Evolutionary conservation across 1,140 invertebrate genomes (phyloP), one percentile per base, ranked within the genome.

Genomic region (Euwallacea similis): DNA sequence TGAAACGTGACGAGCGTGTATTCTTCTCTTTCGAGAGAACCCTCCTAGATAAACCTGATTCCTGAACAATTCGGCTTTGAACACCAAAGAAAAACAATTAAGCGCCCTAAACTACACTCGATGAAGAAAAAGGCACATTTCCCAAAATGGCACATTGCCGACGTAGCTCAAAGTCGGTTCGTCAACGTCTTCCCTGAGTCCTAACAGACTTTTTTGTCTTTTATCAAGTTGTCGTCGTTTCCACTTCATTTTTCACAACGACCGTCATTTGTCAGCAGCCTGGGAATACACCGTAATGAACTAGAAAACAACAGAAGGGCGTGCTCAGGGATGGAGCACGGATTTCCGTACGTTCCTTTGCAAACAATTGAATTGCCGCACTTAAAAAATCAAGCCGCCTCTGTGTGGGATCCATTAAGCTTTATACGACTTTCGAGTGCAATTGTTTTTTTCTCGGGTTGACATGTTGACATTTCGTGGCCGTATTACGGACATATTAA

Each of bases 201-300:
- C 33, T 43, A 61, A 42, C n/a, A 54, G 43, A 65, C 16, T 21
- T 65, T 62, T 65, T 65, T 65, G 46, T 75, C 77, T 76, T 80
- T 78, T 80, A 80, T 80, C 79, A 80, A 79, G 75, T 79, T 78
- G 78, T 79, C 78, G 74, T 73, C 74, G 73, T 76, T 75, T 73
- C 75, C 68, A 78, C 76, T 79, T 77, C 79, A 80, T 80, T 80
- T 80, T 80, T 80, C 79, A 80, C 77, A 60, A 80, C 78, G 74
- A 74, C 78, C 77, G 77, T 79, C 77, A 79, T 80, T 80, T 79
- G 79, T 80, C 79, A 80, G 76, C 76, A 76, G 79, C 77, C 79
- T 79, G 76, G 77, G 59, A 76, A 79, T 65, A 78, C 77, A 75
- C 75, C 76, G 76, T 78, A 79, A 79, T 79, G 78, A 79, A 76